Base-by-base conservation (phyloP, 1,140 invertebrate species). In the Nasonia vitripennis region DNA sequence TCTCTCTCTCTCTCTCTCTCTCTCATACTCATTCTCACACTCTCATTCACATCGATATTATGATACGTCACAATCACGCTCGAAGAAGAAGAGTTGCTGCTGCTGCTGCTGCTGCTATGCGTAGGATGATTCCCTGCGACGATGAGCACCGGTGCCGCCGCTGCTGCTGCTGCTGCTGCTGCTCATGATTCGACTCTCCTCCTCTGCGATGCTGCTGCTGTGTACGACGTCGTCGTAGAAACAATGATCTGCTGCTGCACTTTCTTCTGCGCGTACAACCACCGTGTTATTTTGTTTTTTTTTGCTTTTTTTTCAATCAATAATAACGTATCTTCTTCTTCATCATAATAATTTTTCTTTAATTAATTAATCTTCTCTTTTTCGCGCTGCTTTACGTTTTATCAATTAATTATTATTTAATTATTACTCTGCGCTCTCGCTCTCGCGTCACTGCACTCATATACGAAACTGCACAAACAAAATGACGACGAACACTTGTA, bases 31-130 rank as follows among this genome's bases (percentile, higher is more conserved):
- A 68, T 55, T 62, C 70, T 20, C 67, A 45, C 71, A 4, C 67
- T 71, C 51, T 68, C 68, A 27, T 83, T 34, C 75, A 48, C 75
- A 70, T 75, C 51, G 31, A 78, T 62, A 62, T 83, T 83, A 83
- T 34, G 48, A 78, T 83, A 83, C 74, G 82, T 77, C 82, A 83
- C 82, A 78, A 70, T 83, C 82, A 78, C 62, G n/a, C 70, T 83
- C 45, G 77, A 71, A 27, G 73, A 75, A 55, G 45, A 84, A 78
- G 67, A 78, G 20, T 14, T 78, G 71, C 81, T 27, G 41, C n/a
- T 78, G 17, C 14, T 41, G 17, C n/a, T 20, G 14, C 74, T 41
- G 9, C 84, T 74, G 20, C 20, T 68, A 27, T 68, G 20, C 23
- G 68, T 71, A 31, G 55, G 17, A 62, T 62, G 55, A 62, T 62